These are phyloP conservation scores for Champsocephalus esox DNA, from an alignment of 2,797 vertebrate species.

Conservation along the genomic window DNA sequence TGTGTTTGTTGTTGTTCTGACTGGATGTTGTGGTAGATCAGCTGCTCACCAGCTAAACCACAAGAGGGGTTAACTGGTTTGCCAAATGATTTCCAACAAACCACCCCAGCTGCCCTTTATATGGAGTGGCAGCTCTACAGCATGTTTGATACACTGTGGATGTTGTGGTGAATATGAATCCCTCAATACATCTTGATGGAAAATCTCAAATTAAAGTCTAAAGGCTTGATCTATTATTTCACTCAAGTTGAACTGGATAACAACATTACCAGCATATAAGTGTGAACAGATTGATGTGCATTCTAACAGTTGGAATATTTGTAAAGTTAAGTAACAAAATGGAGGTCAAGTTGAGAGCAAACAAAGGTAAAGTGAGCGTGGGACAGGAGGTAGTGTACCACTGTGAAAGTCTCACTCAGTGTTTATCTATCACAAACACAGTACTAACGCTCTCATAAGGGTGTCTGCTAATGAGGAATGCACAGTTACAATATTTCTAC, in stretches of 20 bases:
- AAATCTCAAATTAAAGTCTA: too few relatives aligned
- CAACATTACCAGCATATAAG: background rate
- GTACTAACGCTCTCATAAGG: background rate
- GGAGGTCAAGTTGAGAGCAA: constrained; percentile 5
- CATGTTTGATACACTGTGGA: too few relatives aligned
- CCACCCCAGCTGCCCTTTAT: too few relatives aligned
- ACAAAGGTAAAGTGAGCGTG: constrained; percentile 2
- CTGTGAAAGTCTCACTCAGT: background rate
- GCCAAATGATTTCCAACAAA: too few relatives aligned
- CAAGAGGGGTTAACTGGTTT: too few relatives aligned
- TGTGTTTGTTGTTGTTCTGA: too few relatives aligned
- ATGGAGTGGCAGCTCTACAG: too few relatives aligned
- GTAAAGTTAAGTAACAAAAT: background rate
- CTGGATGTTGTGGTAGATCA: too few relatives aligned
- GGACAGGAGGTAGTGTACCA: constrained; percentile 10
- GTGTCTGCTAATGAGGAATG: background rate
- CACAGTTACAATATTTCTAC: background rate
- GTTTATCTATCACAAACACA: constrained; percentile 10
- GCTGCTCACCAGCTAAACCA: too few relatives aligned
- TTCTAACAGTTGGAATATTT: background rate
- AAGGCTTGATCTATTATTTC: too few relatives aligned
- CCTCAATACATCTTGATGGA: too few relatives aligned
- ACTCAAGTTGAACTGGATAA: background rate
- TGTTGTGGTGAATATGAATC: too few relatives aligned
- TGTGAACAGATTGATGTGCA: background rate